Percentiles rank a stretch among this genome's conserved stretches.
phyloP scores from a whole-genome alignment of 2,113 vertebrate species.

The Silurus glanis region DNA sequence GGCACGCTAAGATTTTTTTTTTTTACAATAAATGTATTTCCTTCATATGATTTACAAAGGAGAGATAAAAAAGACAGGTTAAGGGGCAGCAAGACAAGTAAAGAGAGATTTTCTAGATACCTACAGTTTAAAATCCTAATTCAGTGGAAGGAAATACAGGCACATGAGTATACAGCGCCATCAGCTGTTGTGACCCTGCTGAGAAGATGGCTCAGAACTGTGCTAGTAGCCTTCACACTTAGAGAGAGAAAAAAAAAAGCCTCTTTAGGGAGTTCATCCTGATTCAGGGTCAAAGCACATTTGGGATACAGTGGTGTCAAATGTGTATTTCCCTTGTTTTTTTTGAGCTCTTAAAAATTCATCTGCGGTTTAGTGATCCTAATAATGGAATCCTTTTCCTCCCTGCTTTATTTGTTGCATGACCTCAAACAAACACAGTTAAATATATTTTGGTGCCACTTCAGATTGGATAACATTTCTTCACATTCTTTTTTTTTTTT shows the following conservation, averaged over 20 bases:
- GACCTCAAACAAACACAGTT: not conserved
- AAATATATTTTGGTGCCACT: conserved; percentile 7
- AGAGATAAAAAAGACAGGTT: not conserved
- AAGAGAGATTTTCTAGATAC: conserved; percentile 16
- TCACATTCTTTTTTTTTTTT: not conserved
- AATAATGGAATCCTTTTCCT: not conserved
- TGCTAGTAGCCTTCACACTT: conserved; percentile 5
- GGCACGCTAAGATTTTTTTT: conserved; percentile 59
- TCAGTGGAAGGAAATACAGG: not conserved
- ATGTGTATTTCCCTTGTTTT: conserved; percentile 1
- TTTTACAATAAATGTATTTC: conserved; percentile 7
- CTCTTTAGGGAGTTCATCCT: not conserved
- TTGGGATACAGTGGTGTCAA: conserved; percentile 18
- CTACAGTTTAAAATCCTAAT: not conserved
- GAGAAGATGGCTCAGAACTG: conserved; percentile 9
- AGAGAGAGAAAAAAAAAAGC: conserved; percentile 4
- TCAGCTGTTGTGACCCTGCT: conserved; percentile 23
- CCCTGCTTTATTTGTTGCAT: not conserved
- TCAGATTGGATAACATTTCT: not conserved
- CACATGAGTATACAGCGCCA: conserved; percentile 25
- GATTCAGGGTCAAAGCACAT: not conserved
- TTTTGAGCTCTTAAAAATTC: conserved; percentile 31
- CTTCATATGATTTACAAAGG: not conserved
- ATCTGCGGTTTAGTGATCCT: too few relatives aligned
- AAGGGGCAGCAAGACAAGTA: conserved; percentile 24